phyloP scores from a whole-genome alignment of 2,797 vertebrate species.

The Acipenser oxyrinchus region DNA sequence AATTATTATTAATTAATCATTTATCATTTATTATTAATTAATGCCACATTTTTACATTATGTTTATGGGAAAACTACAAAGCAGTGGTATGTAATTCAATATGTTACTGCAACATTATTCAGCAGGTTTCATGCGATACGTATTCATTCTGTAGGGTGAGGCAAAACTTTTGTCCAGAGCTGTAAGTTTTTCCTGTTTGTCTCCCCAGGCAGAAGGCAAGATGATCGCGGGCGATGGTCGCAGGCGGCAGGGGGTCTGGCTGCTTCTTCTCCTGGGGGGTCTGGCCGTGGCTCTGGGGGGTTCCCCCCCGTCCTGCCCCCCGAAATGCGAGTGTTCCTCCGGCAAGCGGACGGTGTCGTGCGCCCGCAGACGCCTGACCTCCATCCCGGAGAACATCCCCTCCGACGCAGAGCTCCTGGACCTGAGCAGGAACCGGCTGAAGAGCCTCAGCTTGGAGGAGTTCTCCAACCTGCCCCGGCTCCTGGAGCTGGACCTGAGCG shows the following conservation, averaged over 20 bases:
- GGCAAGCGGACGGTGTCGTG: conserved; percentile 67
- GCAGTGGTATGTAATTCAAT: neutral
- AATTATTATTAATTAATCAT: too few relatives aligned
- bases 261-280: conserved; percentile 50
- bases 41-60: conserved; percentile 17
- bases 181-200: conserved; percentile 17
- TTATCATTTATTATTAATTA: too few relatives aligned
- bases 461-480: conserved; percentile 66
- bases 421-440: conserved; percentile 72
- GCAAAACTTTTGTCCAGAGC: neutral
- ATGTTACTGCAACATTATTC: neutral
- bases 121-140: neutral
- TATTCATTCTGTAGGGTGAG: too few relatives aligned
- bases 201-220: conserved; percentile 51
- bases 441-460: conserved; percentile 67
- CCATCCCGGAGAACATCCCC: conserved; percentile 65
- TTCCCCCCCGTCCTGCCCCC: conserved; percentile 52
- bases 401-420: conserved; percentile 61
- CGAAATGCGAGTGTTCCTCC: conserved; percentile 60
- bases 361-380: conserved; percentile 60
- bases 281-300: conserved; percentile 38
- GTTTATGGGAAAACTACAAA: neutral
- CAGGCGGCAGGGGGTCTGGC: conserved; percentile 45
- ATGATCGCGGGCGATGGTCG: conserved; percentile 63
- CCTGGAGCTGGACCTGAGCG: conserved; percentile 75